These are phyloP conservation scores for Hyles euphorbiae DNA, from an alignment of 1,140 invertebrate genomes.

Conservation along the genomic window DNA sequence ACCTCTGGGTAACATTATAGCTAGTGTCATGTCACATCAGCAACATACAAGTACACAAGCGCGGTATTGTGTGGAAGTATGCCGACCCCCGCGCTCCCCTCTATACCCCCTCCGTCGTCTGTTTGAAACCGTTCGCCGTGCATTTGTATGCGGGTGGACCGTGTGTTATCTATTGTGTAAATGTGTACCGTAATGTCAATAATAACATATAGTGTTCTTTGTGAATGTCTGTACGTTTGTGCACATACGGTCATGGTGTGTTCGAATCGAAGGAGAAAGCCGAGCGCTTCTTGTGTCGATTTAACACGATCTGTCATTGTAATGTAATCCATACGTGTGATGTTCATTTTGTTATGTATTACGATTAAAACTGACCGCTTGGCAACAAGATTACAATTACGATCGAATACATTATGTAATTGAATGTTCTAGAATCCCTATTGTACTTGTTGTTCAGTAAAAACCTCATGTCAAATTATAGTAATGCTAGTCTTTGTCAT, in stretches of 20 bases:
- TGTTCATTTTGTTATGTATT: no score
- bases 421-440: no score
- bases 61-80: constrained; percentile 27
- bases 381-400: no score
- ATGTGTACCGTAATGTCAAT: constrained; percentile 37
- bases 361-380: no score
- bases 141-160: constrained; percentile 33
- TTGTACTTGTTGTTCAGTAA: no score
- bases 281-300: constrained; percentile 1
- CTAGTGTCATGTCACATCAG: no score
- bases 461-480: no score
- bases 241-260: constrained; percentile 5
- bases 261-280: constrained; percentile 20
- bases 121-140: constrained; percentile 27
- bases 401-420: no score
- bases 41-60: neutral
- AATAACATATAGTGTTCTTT: constrained; percentile 16
- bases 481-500: no score
- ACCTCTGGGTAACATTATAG: no score
- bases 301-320: no score
- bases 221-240: constrained; percentile 6
- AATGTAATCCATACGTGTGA: no score
- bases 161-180: constrained; percentile 41
- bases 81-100: constrained; percentile 6
- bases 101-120: constrained; percentile 7